Conservation (phyloP, 2,113 vertebrate species). For the Stigmatopora nigra region DNA sequence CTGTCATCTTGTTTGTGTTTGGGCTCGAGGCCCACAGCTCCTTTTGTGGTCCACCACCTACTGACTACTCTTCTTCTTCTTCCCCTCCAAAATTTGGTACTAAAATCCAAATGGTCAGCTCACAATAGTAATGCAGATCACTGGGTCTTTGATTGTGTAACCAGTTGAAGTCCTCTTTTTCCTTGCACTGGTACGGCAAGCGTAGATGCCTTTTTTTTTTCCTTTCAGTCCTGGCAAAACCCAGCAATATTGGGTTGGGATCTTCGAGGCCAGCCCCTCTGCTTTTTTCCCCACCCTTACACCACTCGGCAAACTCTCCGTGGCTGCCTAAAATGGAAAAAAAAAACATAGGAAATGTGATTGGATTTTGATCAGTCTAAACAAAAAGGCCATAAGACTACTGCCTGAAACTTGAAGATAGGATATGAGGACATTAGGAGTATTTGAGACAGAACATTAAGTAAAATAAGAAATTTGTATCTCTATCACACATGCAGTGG, state of each 20-base stretch:
- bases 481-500: slow-evolving; percentile 14
- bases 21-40: slow-evolving; percentile 37
- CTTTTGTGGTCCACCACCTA: slow-evolving; percentile 12
- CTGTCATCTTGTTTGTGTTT: slow-evolving; percentile 58
- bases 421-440: slow-evolving; percentile 53
- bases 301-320: slow-evolving; percentile 5
- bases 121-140: neutral
- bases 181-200: neutral
- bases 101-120: slow-evolving; percentile 13
- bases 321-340: slow-evolving; percentile 17
- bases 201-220: slow-evolving; percentile 18
- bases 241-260: slow-evolving; percentile 14
- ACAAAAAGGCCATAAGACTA: slow-evolving; percentile 26
- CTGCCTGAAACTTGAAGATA: slow-evolving; percentile 51
- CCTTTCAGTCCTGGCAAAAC: slow-evolving; percentile 10
- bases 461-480: slow-evolving; percentile 39
- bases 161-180: neutral
- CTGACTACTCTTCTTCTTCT: slow-evolving; percentile 11
- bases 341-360: neutral
- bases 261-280: slow-evolving; percentile 25
- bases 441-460: slow-evolving; percentile 47
- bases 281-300: slow-evolving; percentile 22
- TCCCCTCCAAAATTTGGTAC: slow-evolving; percentile 2
- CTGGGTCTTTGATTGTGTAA: slow-evolving; percentile 8
- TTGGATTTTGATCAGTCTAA: slow-evolving; percentile 32